These are phyloP conservation scores for Anabacerthia variegaticeps DNA, from an alignment of 2,797 vertebrate species.

Conservation along the genomic window DNA sequence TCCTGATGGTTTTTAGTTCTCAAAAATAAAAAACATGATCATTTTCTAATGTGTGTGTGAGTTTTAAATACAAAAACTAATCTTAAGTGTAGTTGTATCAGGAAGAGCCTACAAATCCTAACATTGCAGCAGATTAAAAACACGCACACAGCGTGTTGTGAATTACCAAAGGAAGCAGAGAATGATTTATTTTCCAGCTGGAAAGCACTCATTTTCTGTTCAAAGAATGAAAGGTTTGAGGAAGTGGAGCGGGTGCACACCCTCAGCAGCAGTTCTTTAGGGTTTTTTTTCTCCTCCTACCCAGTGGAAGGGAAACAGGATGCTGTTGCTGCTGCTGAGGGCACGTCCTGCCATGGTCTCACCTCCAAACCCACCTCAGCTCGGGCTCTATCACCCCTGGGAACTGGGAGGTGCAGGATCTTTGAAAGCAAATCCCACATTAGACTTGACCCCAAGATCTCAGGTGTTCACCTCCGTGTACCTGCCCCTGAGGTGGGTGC, in stretches of 20 bases:
- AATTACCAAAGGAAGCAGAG: not conserved
- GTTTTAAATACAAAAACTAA: not conserved
- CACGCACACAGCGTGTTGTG: not conserved
- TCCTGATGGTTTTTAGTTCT: not conserved
- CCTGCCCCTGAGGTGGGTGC: not conserved
- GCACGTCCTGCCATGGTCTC: too few relatives aligned
- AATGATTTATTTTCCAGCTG: slow-evolving; percentile 40
- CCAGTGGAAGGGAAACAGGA: not conserved
- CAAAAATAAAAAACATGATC: not conserved
- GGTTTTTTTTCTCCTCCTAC: not conserved
- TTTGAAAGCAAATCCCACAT: not conserved
- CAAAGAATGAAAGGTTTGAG: not conserved
- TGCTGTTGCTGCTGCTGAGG: not conserved
- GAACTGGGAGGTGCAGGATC: not conserved
- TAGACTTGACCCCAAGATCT: too few relatives aligned
- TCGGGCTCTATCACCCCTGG: not conserved
- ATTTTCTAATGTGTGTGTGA: not conserved
- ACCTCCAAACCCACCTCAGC: too few relatives aligned
- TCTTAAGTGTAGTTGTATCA: not conserved
- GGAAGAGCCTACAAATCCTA: not conserved
- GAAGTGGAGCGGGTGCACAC: not conserved
- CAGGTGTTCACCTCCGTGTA: accelerated
- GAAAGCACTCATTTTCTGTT: not conserved
- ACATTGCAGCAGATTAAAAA: not conserved
- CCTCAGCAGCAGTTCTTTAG: not conserved